phyloP scores from a whole-genome alignment of 2,888 invertebrate genomes.

The Drosophila colorata region DNA sequence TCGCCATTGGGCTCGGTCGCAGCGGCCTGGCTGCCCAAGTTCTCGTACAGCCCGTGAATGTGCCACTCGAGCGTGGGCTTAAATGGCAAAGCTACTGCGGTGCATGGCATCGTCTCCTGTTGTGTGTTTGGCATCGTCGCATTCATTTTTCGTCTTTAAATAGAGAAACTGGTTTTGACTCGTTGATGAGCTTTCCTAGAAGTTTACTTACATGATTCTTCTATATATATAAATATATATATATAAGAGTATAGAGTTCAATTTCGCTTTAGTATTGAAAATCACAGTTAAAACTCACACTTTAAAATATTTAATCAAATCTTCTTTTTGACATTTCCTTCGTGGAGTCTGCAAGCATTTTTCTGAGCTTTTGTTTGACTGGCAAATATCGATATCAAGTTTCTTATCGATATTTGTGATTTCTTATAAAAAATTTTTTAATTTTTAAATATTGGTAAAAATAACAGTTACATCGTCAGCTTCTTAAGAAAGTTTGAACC shows the following conservation, averaged over 20 bases:
- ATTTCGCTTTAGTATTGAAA: background rate
- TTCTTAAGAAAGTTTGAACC: background rate
- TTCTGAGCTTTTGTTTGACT: background rate
- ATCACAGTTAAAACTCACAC: background rate
- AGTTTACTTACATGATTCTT: too few relatives aligned
- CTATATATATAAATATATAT: background rate
- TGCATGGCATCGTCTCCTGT: too few relatives aligned
- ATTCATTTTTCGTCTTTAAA: background rate
- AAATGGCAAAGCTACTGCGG: background rate
- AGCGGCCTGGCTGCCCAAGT: background rate
- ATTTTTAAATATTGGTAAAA: background rate
- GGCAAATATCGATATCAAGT: background rate
- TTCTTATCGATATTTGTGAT: background rate
- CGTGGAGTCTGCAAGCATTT: background rate
- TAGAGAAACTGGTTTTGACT: too few relatives aligned
- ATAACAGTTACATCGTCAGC: background rate
- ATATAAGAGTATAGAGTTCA: background rate
- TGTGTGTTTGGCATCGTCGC: background rate
- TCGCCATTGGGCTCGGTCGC: background rate
- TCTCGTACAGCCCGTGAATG: background rate
- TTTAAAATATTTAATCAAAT: background rate
- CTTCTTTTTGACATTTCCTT: background rate
- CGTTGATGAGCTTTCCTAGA: too few relatives aligned
- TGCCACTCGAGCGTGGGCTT: conserved; percentile 1
- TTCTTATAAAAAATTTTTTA: background rate